Base-by-base conservation (phyloP, 2,888 invertebrate genomes). In the Creontiades dilutus region DNA sequence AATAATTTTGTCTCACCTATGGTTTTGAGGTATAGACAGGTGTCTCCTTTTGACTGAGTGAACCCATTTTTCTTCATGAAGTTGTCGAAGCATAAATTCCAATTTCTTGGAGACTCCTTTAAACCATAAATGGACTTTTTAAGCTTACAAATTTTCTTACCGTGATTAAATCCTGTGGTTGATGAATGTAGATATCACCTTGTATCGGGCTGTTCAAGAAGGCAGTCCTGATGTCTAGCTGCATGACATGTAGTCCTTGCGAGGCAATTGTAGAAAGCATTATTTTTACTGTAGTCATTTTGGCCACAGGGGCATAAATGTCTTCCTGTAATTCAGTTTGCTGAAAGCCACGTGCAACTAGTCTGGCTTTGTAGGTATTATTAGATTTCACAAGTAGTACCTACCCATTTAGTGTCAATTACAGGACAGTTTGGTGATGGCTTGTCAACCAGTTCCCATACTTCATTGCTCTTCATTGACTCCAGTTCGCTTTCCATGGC, bases 401-500 rank as follows among this genome's bases (percentile, higher is more conserved):
- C n/a, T n/a, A n/a, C 90, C 91, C 90, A 90, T 76, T 89, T 90
- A 13, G 55, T 55, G n/a, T 27, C 27, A 19, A 91, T 76, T 11
- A 75, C 82, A 23, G 89, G 57, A 3, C 14, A 27, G 46, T 85
- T 78, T 28, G 81, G 37, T 37, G 19, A 12, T 68, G 92, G 92
- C 80, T 92, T 52, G 16, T 91, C 82, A 57, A 86, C 89, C 13
- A 93, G 90, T 52, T 78, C 89, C 92, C 92, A 93, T 0, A 92
- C 93, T 28, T 92, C 14, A 90, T 93, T 93, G 91, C 92, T 92
- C 48, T 92, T 90, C 23, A 93, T 88, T n/a, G 92, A 92, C 23
- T 57, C 80, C 28, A 92, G 92, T 92, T 93, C 92, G 27, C 86
- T 28, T 68, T 55, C 55, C 81, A 92, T 92, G 12, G 92, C 91